Evolutionary conservation across 2,888 invertebrate genomes (phyloP).

Genomic region (Chymomyza procnemis): DNA sequence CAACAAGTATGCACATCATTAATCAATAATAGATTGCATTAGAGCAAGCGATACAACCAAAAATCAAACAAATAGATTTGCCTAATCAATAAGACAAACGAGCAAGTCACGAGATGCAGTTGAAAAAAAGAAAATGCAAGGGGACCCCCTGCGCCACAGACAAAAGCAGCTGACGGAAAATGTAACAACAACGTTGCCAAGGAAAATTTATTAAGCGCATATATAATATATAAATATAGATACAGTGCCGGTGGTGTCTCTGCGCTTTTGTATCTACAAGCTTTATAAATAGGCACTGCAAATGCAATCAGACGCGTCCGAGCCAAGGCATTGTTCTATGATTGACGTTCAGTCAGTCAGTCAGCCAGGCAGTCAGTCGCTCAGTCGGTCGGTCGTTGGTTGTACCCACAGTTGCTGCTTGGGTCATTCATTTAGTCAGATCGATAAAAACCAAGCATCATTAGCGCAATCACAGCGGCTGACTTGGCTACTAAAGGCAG

Average conservation of each 20-base stretch:
- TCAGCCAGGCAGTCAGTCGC: conserved; percentile 31
- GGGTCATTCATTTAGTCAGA: not conserved
- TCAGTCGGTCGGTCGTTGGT: not conserved
- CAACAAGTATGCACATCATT: conserved; percentile 22
- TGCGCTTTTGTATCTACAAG: not conserved
- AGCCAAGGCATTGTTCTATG: not conserved
- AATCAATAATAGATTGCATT: conserved; percentile 27
- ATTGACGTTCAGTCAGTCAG: not conserved
- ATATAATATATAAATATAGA: not conserved
- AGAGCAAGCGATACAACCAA: conserved; percentile 12
- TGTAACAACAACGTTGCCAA: conserved; percentile 1
- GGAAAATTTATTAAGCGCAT: conserved; percentile 53
- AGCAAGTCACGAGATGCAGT: conserved; percentile 53
- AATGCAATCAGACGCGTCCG: not conserved
- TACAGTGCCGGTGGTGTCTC: not conserved
- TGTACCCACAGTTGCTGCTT: not conserved
- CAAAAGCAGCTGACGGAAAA: conserved; percentile 3
- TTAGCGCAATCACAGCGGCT: conserved; percentile 20
- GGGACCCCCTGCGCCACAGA: not conserved
- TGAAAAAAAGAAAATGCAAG: not conserved
- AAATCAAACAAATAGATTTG: not conserved
- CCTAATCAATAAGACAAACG: conserved; percentile 66
- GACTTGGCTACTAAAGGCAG: conserved; percentile 12
- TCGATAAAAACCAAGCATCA: conserved; percentile 27
- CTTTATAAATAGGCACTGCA: not conserved